phyloP scores from a whole-genome alignment of 2,113 vertebrate species.

The Lepidothrix coronata region DNA sequence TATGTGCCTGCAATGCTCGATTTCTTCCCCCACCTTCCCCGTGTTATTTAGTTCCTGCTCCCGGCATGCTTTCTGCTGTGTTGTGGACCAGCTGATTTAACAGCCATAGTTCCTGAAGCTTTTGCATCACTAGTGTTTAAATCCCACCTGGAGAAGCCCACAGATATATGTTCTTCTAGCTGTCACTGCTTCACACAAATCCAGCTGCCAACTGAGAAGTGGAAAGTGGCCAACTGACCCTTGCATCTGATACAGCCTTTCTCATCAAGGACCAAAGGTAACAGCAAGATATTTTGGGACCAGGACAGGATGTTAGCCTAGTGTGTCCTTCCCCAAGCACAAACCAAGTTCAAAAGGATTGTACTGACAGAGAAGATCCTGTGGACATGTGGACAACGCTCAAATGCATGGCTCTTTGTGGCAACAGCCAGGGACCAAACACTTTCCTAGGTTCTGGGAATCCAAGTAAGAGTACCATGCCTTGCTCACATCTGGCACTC shows the following conservation, averaged over 20 bases:
- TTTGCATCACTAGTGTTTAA: background rate
- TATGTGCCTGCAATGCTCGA: fast-evolving
- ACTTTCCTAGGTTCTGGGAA: background rate
- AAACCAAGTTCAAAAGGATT: background rate
- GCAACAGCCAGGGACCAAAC: background rate
- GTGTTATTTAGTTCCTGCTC: background rate
- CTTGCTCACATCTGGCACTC: background rate
- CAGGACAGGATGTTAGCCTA: background rate
- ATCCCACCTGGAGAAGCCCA: background rate
- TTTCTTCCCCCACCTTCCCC: background rate
- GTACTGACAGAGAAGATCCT: background rate
- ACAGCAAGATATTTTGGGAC: background rate
- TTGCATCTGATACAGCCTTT: background rate
- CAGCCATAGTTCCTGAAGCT: background rate
- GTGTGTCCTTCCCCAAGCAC: background rate
- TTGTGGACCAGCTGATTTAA: background rate
- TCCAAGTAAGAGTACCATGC: background rate
- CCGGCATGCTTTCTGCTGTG: background rate
- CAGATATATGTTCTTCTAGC: background rate
- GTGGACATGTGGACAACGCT: background rate
- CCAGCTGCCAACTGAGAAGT: background rate
- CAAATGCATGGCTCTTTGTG: background rate
- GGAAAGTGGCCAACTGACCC: background rate
- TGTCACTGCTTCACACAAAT: background rate
- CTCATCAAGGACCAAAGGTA: background rate